A percentile compares a stretch with the other conserved stretches of the same genome.
Conservation (phyloP, 2,797 vertebrate species). For the Myiotriccus ornatus region DNA sequence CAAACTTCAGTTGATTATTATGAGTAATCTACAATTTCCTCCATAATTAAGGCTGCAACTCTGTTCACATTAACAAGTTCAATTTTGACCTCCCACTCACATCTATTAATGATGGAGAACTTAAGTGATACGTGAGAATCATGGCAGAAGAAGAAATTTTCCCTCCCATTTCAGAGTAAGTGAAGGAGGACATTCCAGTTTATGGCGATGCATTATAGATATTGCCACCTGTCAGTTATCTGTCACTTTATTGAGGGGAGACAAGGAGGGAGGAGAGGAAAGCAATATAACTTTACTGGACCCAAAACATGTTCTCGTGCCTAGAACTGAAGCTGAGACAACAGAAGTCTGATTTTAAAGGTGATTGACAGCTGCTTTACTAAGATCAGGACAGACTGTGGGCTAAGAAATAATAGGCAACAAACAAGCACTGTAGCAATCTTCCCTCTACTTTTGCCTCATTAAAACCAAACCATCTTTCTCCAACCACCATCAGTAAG, state of each 20-base stretch:
- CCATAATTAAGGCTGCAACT: slow-evolving; percentile 44
- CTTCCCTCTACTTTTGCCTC: neutral
- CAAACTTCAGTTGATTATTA: slow-evolving; percentile 44
- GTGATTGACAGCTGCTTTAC: neutral
- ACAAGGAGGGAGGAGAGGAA: neutral
- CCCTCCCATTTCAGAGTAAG: neutral
- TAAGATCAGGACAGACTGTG: neutral
- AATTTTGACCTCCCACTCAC: slow-evolving; percentile 40
- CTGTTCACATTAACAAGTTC: slow-evolving; percentile 16
- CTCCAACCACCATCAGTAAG: neutral
- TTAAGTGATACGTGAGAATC: neutral
- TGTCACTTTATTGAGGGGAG: neutral
- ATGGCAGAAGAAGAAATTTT: neutral
- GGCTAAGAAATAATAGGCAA: neutral
- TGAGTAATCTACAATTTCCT: slow-evolving; percentile 41
- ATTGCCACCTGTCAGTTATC: neutral
- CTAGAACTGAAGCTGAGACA: neutral
- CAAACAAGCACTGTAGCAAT: neutral
- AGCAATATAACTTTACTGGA: neutral
- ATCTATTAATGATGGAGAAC: slow-evolving; percentile 12
- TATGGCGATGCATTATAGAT: neutral
- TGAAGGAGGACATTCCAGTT: neutral
- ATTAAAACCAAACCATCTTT: neutral
- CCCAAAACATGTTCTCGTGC: neutral
- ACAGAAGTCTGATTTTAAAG: neutral